Conservation (phyloP, 2,888 invertebrate species). For the Hololepta plana region DNA sequence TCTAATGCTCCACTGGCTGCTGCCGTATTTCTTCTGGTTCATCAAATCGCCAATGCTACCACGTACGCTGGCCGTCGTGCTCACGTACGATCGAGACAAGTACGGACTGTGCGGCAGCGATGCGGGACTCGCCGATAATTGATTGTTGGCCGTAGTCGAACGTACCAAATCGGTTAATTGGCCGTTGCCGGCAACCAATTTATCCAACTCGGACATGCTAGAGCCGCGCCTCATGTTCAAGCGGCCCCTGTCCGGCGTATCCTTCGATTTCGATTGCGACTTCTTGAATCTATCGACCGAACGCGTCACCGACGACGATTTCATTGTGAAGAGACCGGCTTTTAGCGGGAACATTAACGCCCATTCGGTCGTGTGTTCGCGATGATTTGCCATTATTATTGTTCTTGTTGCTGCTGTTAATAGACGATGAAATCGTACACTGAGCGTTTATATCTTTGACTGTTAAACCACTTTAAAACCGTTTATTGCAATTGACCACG, state of each 20-base stretch:
- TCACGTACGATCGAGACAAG: conserved; percentile 28
- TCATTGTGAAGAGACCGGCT: conserved; percentile 36
- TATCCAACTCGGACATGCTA: conserved; percentile 55
- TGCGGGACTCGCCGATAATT: conserved; percentile 23
- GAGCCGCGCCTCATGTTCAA: conserved; percentile 48
- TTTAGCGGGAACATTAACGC: conserved; percentile 38
- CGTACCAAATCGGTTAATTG: conserved; percentile 29
- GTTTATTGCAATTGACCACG: too few relatives aligned
- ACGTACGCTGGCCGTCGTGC: conserved; percentile 19
- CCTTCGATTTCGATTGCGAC: conserved; percentile 10
- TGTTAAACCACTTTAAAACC: too few relatives aligned
- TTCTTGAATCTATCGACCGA: conserved; percentile 18
- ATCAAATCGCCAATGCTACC: conserved; percentile 64
- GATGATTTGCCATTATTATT: too few relatives aligned
- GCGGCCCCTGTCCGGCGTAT: conserved; percentile 17
- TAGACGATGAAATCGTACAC: too few relatives aligned
- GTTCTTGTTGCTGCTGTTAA: too few relatives aligned
- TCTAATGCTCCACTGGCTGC: conserved; percentile 49
- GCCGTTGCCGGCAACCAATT: conserved; percentile 23
- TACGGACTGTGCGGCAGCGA: conserved; percentile 35
- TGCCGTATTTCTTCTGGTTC: conserved; percentile 56
- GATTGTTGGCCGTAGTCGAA: conserved; percentile 28
- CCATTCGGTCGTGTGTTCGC: conserved; percentile 34
- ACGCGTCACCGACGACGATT: conserved; percentile 25
- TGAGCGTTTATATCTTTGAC: too few relatives aligned